A percentile compares a stretch with the other conserved stretches of the same genome.
Evolutionary conservation across 2,797 vertebrate species (phyloP).

Genomic region (Cottoperca gobio): DNA sequence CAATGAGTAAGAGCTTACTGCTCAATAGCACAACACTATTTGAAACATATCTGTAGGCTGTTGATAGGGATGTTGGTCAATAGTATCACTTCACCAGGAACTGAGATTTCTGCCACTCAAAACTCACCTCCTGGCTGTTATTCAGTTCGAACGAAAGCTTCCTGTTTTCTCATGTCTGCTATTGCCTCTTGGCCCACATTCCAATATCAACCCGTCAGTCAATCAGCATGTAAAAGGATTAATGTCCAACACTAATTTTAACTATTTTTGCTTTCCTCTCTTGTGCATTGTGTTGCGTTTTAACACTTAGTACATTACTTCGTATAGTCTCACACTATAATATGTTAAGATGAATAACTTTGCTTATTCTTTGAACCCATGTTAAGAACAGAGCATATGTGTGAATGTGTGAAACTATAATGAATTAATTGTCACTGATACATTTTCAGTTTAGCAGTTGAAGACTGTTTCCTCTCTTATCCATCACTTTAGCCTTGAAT

Average conservation of each 20-base stretch:
- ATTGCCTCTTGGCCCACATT: slow-evolving; percentile 17
- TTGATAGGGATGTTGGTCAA: slow-evolving; percentile 21
- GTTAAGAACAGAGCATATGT: background rate
- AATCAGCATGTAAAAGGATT: slow-evolving; percentile 31
- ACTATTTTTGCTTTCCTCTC: background rate
- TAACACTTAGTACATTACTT: background rate
- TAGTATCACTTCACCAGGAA: background rate
- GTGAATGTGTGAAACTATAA: background rate
- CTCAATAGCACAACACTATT: background rate
- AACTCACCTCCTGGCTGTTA: background rate
- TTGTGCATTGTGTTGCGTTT: slow-evolving; percentile 17
- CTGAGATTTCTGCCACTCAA: background rate
- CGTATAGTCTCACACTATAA: background rate
- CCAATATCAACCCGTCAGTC: background rate
- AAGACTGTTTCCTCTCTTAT: slow-evolving; percentile 32
- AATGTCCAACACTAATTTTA: slow-evolving; percentile 17
- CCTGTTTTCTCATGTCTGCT: slow-evolving; percentile 14
- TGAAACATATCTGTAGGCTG: background rate
- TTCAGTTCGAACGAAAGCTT: background rate
- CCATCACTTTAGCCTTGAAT: slow-evolving; percentile 51
- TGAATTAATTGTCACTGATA: background rate
- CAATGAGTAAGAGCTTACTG: background rate
- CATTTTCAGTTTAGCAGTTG: slow-evolving; percentile 19
- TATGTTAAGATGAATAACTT: background rate
- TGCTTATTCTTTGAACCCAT: background rate